These are phyloP conservation scores for Dallia pectoralis DNA, from an alignment of 2,797 vertebrate species.

Conservation along the genomic window DNA sequence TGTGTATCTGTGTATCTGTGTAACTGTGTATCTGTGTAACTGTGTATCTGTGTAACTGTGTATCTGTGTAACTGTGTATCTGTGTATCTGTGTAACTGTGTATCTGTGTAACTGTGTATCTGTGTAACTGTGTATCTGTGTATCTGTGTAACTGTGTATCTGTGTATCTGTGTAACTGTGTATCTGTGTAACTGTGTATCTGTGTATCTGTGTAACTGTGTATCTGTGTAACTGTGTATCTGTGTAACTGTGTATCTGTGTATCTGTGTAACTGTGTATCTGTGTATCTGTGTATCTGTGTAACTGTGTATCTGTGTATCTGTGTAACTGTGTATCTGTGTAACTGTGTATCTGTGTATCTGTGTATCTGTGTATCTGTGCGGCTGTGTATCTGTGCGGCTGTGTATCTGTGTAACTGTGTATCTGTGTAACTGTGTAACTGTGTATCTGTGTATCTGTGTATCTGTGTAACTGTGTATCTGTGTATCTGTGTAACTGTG, in stretches of 20 bases:
- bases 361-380: slow-evolving; percentile 5
- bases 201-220: slow-evolving; percentile 17
- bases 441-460: background rate
- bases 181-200: slow-evolving; percentile 13
- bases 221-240: slow-evolving; percentile 13
- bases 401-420: slow-evolving; percentile 6
- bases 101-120: slow-evolving; percentile 13
- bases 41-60: slow-evolving; percentile 20
- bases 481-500: too few species aligned
- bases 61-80: slow-evolving; percentile 13
- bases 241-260: slow-evolving; percentile 16
- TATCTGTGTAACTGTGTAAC: slow-evolving; percentile 26
- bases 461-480: slow-evolving; percentile 23
- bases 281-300: slow-evolving; percentile 16
- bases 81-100: slow-evolving; percentile 17
- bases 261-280: slow-evolving; percentile 13
- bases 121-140: slow-evolving; percentile 16
- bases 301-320: too few species aligned
- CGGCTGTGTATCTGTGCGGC: slow-evolving; percentile 24
- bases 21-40: slow-evolving; percentile 4
- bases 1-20: slow-evolving; percentile 23
- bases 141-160: slow-evolving; percentile 13
- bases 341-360: slow-evolving; percentile 25
- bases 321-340: slow-evolving; percentile 3
- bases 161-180: slow-evolving; percentile 17